Conservation (phyloP, 2,888 invertebrate species). For the Encarsia formosa region DNA sequence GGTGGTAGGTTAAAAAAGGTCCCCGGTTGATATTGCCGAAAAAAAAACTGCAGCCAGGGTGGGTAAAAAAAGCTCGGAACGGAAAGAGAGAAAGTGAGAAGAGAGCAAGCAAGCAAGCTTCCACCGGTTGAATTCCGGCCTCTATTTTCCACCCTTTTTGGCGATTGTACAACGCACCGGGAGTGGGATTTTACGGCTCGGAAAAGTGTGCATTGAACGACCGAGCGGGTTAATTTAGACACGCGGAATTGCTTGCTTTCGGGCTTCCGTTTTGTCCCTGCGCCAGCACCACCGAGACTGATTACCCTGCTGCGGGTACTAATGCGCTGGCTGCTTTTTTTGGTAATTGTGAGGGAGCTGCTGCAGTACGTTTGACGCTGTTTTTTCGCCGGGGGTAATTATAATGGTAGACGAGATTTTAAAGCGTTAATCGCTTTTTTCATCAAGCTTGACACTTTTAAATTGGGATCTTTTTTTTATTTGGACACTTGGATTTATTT, state of each 20-base stretch:
- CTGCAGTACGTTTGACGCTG: no score
- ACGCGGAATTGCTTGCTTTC: constrained; percentile 8
- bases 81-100: background rate
- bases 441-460: no score
- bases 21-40: no score
- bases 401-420: no score
- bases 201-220: constrained; percentile 13
- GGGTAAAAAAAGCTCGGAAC: background rate
- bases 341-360: no score
- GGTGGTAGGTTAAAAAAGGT: no score
- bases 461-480: no score
- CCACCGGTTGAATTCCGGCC: constrained; percentile 18
- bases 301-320: constrained; percentile 3
- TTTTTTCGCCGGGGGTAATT: no score
- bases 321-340: background rate
- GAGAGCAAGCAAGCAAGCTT: constrained; percentile 4
- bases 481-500: no score
- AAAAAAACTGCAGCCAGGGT: no score
- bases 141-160: constrained; percentile 23
- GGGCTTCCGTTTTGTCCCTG: constrained; percentile 4
- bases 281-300: background rate
- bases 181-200: constrained; percentile 14
- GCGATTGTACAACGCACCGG: constrained; percentile 6
- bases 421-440: no score
- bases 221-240: constrained; percentile 16